Evolutionary conservation across 2,888 invertebrate species (phyloP).

Genomic region (Neoitamus cyanurus): DNA sequence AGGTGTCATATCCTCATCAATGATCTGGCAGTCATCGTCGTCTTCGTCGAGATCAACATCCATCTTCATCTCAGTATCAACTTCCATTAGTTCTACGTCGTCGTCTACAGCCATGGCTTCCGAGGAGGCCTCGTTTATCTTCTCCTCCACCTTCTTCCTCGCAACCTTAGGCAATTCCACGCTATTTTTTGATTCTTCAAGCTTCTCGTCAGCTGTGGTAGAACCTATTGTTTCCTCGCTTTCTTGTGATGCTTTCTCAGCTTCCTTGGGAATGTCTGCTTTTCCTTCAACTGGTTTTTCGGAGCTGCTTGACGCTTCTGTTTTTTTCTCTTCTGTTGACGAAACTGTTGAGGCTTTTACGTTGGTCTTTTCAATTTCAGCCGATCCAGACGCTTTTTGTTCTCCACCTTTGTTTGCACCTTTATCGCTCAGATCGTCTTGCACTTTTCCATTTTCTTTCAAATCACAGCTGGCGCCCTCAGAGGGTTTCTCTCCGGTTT

Average conservation of each 20-base stretch:
- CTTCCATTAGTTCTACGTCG: slow-evolving; percentile 22
- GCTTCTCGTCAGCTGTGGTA: not conserved
- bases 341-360: not conserved
- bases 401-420: not conserved
- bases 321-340: not conserved
- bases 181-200: not conserved
- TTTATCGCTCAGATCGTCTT: not conserved
- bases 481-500: not conserved
- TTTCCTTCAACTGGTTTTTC: not conserved
- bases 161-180: not conserved
- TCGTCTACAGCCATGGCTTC: not conserved
- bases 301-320: not conserved
- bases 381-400: not conserved
- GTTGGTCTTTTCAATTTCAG: not conserved
- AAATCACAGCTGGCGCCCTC: not conserved
- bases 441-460: not conserved
- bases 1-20: slow-evolving; percentile 32
- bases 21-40: not conserved
- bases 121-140: not conserved
- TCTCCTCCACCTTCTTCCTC: not conserved
- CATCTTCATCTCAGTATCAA: slow-evolving; percentile 11
- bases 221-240: not conserved
- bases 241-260: not conserved
- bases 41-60: slow-evolving; percentile 29
- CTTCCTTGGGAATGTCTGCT: not conserved